Evolutionary conservation across 2,888 invertebrate species (phyloP).

Genomic region (Druceiella hillmani): DNA sequence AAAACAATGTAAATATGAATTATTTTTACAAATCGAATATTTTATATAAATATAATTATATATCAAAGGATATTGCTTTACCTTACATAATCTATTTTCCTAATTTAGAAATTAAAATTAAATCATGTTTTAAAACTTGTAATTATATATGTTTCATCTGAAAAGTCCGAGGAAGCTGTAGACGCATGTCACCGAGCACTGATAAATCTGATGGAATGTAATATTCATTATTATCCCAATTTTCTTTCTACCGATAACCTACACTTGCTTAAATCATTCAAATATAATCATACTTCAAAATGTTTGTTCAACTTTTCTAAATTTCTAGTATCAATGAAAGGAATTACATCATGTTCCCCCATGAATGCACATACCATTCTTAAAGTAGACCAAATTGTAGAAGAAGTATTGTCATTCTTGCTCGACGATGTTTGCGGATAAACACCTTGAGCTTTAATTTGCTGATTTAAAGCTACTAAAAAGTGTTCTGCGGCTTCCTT

Average conservation of each 20-base stretch:
- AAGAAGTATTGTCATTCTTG: constrained; percentile 61
- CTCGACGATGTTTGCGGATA: constrained; percentile 32
- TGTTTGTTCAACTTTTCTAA: constrained; percentile 55
- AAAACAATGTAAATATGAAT: background rate
- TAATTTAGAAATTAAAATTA: too few relatives aligned
- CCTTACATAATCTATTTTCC: too few relatives aligned
- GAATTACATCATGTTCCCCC: constrained; percentile 60
- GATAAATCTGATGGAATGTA: too few relatives aligned
- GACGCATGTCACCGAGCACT: constrained; percentile 92
- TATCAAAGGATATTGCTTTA: constrained; percentile 40
- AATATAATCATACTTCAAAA: constrained; percentile 32
- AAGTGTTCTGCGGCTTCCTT: constrained; percentile 96
- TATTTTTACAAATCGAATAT: background rate
- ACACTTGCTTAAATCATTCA: too few relatives aligned
- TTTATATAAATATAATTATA: constrained; percentile 27
- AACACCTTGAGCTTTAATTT: constrained; percentile 55
- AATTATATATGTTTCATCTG: too few relatives aligned
- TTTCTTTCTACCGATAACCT: too few relatives aligned
- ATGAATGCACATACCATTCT: constrained; percentile 82
- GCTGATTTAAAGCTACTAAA: constrained; percentile 87
- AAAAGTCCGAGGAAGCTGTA: constrained; percentile 91
- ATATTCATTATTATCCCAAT: too few relatives aligned
- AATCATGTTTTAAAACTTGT: too few relatives aligned
- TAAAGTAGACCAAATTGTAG: constrained; percentile 91
- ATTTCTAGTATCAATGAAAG: constrained; percentile 56